Percentiles rank a stretch among this genome's conserved stretches.
Conservation (phyloP, 2,888 invertebrate species). For the Arenicola marina region DNA sequence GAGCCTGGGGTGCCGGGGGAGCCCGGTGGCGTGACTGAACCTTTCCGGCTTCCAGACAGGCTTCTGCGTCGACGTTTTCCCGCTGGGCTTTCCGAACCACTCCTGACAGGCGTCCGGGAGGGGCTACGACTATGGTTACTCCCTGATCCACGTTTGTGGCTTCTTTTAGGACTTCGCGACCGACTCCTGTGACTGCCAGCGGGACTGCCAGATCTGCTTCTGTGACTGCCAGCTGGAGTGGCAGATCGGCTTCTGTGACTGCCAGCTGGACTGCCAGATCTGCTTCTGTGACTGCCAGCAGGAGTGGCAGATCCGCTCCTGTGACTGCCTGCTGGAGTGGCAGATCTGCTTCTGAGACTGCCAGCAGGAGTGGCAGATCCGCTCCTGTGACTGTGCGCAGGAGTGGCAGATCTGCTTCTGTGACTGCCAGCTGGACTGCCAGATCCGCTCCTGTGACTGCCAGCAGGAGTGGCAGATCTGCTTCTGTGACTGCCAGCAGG, state of each 20-base stretch:
- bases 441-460: slow-evolving; percentile 13
- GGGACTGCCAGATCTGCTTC: slow-evolving; percentile 16
- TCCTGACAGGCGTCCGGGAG: no score
- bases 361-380: neutral
- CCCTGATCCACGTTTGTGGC: neutral
- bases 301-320: no score
- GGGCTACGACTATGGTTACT: neutral
- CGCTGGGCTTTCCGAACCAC: no score
- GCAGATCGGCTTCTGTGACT: neutral
- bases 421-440: slow-evolving; percentile 23
- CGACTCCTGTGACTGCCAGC: slow-evolving; percentile 2
- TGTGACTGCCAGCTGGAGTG: no score
- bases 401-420: slow-evolving; percentile 5
- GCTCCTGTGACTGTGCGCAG: no score
- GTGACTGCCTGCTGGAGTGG: slow-evolving; percentile 1
- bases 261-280: slow-evolving; percentile 12
- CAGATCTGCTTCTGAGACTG: neutral
- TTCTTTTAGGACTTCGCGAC: no score
- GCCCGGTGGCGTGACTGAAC: no score
- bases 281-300: slow-evolving; percentile 16
- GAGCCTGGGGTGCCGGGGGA: no score
- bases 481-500: no score
- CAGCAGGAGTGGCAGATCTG: no score
- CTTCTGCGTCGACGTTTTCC: no score
- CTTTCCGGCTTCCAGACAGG: no score